A percentile compares a stretch with the other conserved stretches of the same genome.
These are phyloP conservation scores for Papilio dardanus DNA, from an alignment of 1,140 invertebrate genomes.

Conservation along the genomic window DNA sequence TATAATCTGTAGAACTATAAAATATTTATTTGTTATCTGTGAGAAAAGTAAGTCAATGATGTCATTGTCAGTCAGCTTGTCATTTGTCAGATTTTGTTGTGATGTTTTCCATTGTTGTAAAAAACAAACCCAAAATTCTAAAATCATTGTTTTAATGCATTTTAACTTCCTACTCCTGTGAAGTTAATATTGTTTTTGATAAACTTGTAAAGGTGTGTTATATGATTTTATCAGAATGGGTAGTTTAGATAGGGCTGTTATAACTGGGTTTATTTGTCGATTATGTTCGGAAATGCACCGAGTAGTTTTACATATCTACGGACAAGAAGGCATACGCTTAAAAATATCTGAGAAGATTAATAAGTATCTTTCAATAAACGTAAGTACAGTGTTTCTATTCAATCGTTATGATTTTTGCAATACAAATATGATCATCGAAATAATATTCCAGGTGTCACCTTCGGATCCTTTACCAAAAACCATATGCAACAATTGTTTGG, in stretches of 20 bases:
- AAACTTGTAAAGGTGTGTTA: not conserved
- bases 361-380: slow-evolving; percentile 88
- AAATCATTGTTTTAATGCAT: slow-evolving; percentile 3
- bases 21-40: slow-evolving; percentile 24
- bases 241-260: slow-evolving; percentile 88
- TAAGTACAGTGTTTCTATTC: slow-evolving; percentile 70
- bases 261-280: slow-evolving; percentile 90
- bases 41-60: slow-evolving; percentile 7
- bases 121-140: slow-evolving; percentile 19
- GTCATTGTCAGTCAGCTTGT: too few relatives aligned
- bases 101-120: slow-evolving; percentile 17
- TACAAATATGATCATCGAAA: slow-evolving; percentile 18
- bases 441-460: slow-evolving; percentile 84
- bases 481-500: slow-evolving; percentile 87
- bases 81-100: slow-evolving; percentile 28
- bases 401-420: slow-evolving; percentile 35
- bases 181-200: not conserved
- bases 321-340: slow-evolving; percentile 88
- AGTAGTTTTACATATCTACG: slow-evolving; percentile 90
- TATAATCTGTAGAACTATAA: not conserved
- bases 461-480: slow-evolving; percentile 89
- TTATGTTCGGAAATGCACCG: slow-evolving; percentile 91
- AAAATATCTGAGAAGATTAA: slow-evolving; percentile 89
- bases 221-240: slow-evolving; percentile 82
- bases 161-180: not conserved